A percentile compares a stretch with the other conserved stretches of the same genome.
Evolutionary conservation across 1,140 invertebrate species (phyloP).

Genomic region (Hetaerina americana): DNA sequence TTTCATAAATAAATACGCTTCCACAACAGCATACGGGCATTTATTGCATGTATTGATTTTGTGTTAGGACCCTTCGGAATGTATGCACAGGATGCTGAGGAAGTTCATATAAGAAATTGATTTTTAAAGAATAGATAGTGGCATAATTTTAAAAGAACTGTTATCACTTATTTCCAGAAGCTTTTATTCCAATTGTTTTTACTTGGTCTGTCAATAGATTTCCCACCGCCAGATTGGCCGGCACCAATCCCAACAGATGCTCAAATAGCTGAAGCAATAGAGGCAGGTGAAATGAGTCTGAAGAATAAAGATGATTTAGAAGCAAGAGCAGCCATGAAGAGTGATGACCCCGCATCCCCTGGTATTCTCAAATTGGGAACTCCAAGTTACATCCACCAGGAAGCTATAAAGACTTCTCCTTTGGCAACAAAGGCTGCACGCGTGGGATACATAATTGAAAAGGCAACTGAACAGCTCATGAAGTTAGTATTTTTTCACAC

Average conservation of each 20-base stretch:
- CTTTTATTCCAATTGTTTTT: too few relatives aligned
- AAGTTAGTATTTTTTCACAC: constrained; percentile 10
- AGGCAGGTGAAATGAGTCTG: background rate
- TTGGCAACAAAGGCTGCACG: constrained; percentile 43
- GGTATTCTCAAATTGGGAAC: background rate
- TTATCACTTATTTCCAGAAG: too few relatives aligned
- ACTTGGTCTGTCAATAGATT: too few relatives aligned
- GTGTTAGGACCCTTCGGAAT: too few relatives aligned
- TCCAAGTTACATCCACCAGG: constrained; percentile 38
- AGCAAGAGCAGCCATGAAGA: background rate
- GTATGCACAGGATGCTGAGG: too few relatives aligned
- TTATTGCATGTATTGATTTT: too few relatives aligned
- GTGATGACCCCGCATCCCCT: background rate
- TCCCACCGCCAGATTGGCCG: background rate
- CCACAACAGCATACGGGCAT: too few relatives aligned
- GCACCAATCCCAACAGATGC: background rate
- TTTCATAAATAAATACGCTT: too few relatives aligned
- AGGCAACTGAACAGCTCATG: constrained; percentile 44
- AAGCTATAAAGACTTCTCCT: constrained; percentile 42
- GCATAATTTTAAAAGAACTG: too few relatives aligned
- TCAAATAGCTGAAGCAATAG: background rate
- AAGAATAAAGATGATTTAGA: background rate
- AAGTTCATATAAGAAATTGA: too few relatives aligned
- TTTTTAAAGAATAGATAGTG: too few relatives aligned
- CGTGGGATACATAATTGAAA: constrained; percentile 46